A percentile compares a stretch with the other conserved stretches of the same genome.
phyloP scores from a whole-genome alignment of 2,113 vertebrate genomes.

The Oenanthe melanoleuca region DNA sequence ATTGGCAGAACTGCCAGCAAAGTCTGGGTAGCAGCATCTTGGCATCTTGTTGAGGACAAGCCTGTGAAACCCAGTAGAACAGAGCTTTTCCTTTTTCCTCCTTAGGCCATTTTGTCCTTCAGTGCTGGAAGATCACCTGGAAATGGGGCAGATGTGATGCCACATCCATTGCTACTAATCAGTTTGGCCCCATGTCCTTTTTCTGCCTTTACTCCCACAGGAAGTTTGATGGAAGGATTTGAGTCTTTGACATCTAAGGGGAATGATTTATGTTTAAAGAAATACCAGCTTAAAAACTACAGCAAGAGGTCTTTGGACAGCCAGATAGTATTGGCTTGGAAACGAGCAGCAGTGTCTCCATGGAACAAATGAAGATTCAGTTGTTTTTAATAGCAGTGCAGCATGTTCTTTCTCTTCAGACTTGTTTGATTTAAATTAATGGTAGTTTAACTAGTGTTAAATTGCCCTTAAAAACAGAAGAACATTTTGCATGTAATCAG shows the following conservation, averaged over 20 bases:
- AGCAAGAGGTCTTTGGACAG: background rate
- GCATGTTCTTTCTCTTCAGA: background rate
- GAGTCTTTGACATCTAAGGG: background rate
- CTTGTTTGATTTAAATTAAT: constrained; percentile 54
- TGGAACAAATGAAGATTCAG: constrained; percentile 1
- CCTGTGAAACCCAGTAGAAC: background rate
- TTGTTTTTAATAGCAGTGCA: constrained; percentile 25
- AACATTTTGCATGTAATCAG: background rate
- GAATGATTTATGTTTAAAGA: background rate
- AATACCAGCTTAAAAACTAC: background rate
- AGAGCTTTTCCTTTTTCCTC: background rate
- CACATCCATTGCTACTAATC: background rate
- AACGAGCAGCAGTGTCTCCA: background rate
- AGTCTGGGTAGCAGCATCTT: background rate
- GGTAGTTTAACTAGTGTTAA: constrained; percentile 30
- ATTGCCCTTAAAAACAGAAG: constrained; percentile 45
- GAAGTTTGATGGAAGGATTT: background rate
- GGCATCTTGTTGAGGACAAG: background rate
- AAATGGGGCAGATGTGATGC: background rate
- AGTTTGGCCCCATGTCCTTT: background rate
- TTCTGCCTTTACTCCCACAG: background rate
- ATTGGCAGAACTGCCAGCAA: background rate
- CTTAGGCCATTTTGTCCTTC: background rate
- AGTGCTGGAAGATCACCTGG: background rate
- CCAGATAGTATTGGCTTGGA: background rate